Conservation (phyloP, 1,140 invertebrate genomes). For the Lucilia cuprina region DNA sequence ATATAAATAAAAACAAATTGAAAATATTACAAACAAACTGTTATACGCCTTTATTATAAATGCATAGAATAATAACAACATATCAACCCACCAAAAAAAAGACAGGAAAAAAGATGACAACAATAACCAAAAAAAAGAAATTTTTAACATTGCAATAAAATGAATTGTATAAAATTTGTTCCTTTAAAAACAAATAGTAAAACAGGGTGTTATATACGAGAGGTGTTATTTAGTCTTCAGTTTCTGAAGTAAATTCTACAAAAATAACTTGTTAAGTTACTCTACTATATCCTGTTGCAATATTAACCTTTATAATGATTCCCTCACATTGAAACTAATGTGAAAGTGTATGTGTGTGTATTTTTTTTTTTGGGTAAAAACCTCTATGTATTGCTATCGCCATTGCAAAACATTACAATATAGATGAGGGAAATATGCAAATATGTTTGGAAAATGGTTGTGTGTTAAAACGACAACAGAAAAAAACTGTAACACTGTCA, state of each 20-base stretch:
- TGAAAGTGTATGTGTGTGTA: background rate
- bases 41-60: background rate
- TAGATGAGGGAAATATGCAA: constrained; percentile 14
- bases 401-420: constrained; percentile 1
- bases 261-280: too few species aligned
- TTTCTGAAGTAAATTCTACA: background rate
- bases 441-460: background rate
- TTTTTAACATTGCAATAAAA: background rate
- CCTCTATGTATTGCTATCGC: background rate
- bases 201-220: background rate
- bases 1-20: background rate
- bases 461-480: background rate
- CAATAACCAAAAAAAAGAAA: background rate
- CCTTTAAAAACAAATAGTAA: background rate
- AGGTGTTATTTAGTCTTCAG: background rate
- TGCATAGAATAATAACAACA: constrained; percentile 15
- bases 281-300: background rate
- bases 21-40: background rate
- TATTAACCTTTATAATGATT: background rate
- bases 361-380: background rate
- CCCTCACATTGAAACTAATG: background rate
- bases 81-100: background rate
- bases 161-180: background rate
- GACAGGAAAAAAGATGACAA: background rate
- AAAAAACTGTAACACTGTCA: background rate